Conservation (phyloP, 2,888 invertebrate genomes). For the Anaspis maculata region DNA sequence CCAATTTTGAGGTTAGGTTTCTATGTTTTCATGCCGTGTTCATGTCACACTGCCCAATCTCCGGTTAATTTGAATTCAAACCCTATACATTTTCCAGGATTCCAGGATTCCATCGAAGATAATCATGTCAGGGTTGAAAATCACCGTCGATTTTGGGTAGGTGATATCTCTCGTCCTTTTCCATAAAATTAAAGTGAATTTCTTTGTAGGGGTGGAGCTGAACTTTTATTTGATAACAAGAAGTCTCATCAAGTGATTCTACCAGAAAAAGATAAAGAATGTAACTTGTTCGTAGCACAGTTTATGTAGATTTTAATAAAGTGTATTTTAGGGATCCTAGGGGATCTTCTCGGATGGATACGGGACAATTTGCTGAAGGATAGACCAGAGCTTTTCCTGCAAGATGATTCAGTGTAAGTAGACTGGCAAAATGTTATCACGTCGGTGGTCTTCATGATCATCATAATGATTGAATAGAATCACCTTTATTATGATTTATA, state of each 20-base stretch:
- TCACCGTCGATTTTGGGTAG: constrained; percentile 34
- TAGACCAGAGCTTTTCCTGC: constrained; percentile 63
- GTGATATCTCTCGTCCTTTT: constrained; percentile 8
- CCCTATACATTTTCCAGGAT: no score
- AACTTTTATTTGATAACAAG: constrained; percentile 77
- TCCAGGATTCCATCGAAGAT: no score
- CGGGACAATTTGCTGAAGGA: constrained; percentile 76
- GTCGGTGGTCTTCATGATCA: no score
- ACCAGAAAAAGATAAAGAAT: constrained; percentile 47
- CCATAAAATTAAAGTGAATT: no score
- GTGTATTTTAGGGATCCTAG: constrained; percentile 70
- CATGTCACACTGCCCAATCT: no score
- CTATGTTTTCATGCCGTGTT: no score
- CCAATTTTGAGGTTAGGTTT: constrained; percentile 3
- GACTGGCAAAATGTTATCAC: no score
- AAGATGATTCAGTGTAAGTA: constrained; percentile 42
- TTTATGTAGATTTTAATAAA: no score
- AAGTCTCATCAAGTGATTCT: constrained; percentile 62
- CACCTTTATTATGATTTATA: constrained; percentile 3
- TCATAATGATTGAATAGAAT: no score
- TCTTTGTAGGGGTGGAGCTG: constrained; percentile 76
- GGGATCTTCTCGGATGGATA: constrained; percentile 71
- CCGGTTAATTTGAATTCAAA: no score
- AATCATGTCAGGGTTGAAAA: constrained; percentile 24
- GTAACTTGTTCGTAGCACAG: constrained; percentile 36